Evolutionary conservation across 1,140 invertebrate genomes (phyloP), one percentile per base, ranked within the genome.

Genomic region (Leptonema lineaticorne): DNA sequence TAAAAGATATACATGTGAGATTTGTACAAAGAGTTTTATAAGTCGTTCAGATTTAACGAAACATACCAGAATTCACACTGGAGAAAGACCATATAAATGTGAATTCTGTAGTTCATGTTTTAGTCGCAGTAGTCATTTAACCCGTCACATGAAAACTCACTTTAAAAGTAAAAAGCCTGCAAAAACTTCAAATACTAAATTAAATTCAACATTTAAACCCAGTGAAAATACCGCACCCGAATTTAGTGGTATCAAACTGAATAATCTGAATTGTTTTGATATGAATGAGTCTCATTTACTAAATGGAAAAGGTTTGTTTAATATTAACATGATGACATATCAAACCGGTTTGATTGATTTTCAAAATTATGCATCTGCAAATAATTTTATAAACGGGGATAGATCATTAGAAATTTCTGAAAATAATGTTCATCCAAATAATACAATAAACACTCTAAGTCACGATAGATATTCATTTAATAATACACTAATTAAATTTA

Each of bases 61-160:
- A 57, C 85, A 87, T 74, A 77, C 80, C 3, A 72, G 83, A 4
- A 81, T 78, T 5, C 86, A 88, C 71, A 80, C 82, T 0, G 81
- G 84, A 18, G 80, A 85, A 65, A 78, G 79, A 16, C 83, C 86
- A 6, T 91, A 86, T 75, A 82, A 84, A 14, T 90, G 90, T 74
- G 68, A 69, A 37, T 77, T 72, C 56, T 74, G 74, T 66, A 67
- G 41, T 18, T 72, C 73, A 6, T 65, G 69, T 20, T 74, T 74
- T 46, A 70, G 71, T 20, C 58, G 69, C 24, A 69, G 70, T 33
- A 70, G 69, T 58, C 69, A 71, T n/a, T 56, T 71, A 28, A 70
- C 71, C 1, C 53, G 68, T 7, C 74, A 74, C 37, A 70, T 63
- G 48, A 71, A 70, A 37, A 74, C 69, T 30, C 74, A 74, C 33